A percentile compares a stretch with the other conserved stretches of the same genome.
phyloP scores from a whole-genome alignment of 2,113 vertebrate species.

The Mobula hypostoma region DNA sequence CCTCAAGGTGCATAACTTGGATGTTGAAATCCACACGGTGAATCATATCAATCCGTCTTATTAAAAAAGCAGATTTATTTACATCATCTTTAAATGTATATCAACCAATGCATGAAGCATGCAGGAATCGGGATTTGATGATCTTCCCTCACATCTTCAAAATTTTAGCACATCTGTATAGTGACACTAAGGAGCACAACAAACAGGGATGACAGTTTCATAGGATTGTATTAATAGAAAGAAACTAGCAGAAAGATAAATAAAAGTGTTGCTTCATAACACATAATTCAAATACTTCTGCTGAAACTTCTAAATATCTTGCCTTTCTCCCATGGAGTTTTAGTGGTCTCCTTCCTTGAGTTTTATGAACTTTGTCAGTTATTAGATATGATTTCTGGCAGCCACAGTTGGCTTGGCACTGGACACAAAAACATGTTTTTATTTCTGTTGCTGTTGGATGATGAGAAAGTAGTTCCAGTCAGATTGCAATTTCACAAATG shows the following conservation, averaged over 20 bases:
- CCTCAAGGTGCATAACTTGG: constrained; percentile 23
- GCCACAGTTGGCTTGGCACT: neutral
- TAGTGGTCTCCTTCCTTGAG: neutral
- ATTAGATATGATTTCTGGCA: neutral
- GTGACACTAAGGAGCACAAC: neutral
- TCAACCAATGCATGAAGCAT: neutral
- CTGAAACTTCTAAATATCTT: neutral
- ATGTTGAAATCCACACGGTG: constrained; percentile 6
- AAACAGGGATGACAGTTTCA: neutral
- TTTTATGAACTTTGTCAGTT: neutral
- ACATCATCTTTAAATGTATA: neutral
- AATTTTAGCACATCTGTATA: neutral
- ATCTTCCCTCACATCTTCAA: neutral
- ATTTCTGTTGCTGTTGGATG: neutral
- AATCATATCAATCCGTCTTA: constrained; percentile 12
- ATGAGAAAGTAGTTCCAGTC: constrained; percentile 10
- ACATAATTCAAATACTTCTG: neutral
- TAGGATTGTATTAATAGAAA: neutral
- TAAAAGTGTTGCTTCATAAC: neutral
- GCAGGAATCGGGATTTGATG: neutral
- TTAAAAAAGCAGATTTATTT: constrained; percentile 25
- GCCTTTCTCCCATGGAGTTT: neutral
- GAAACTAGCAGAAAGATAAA: neutral
- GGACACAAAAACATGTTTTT: neutral
- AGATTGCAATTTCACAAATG: constrained; percentile 5